Base-by-base conservation (phyloP, 2,888 invertebrate species). In the Galeopsomyia nigrocyanea region DNA sequence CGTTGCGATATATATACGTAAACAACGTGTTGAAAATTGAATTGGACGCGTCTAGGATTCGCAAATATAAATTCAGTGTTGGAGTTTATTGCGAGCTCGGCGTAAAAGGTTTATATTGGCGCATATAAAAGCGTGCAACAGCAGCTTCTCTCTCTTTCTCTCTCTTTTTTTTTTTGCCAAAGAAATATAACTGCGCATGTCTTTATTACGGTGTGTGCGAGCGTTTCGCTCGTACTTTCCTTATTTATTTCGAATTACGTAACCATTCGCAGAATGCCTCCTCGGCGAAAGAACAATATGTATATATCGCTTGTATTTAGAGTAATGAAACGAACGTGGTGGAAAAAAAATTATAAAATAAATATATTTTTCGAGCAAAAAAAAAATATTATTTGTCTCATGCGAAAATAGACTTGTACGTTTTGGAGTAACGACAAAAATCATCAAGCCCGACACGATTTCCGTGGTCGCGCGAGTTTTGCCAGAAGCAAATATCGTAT, bases 401-500 rank as follows among this genome's bases (percentile, higher is more conserved):
- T 46, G 6, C 46, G n/a, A 57, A 69, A 69, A 63, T 50, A 69
- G 47, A 63, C 21, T 58, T 53, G 46, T 31, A 39, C 17, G n/a
- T 57, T 39, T 39, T 22, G 53, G 2, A 61, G 55, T 31, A 39
- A 39, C 56, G 21, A 68, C 56, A 55, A 55, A 26, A 65, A 60
- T 51, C 57, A 51, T 19, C 39, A 64, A 49, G 58, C 1, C 49
- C 6, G 19, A 22, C 46, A 65, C 60, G 58, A 53, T 66, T 73
- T 68, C 64, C 64, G 51, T 53, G 68, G 60, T 56, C 46, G 26
- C 26, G 26, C 26, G 26, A 5, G 26, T 26, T 55, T 68, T 68
- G 55, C 64, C 72, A 73, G 68, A 73, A 73, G 60, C 68, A 26
- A 51, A 63, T 69, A 69, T 73, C 68, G 19, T 61, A 69, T 73